phyloP scores from a whole-genome alignment of 2,113 vertebrate genomes.

The Dinomys branickii region DNA sequence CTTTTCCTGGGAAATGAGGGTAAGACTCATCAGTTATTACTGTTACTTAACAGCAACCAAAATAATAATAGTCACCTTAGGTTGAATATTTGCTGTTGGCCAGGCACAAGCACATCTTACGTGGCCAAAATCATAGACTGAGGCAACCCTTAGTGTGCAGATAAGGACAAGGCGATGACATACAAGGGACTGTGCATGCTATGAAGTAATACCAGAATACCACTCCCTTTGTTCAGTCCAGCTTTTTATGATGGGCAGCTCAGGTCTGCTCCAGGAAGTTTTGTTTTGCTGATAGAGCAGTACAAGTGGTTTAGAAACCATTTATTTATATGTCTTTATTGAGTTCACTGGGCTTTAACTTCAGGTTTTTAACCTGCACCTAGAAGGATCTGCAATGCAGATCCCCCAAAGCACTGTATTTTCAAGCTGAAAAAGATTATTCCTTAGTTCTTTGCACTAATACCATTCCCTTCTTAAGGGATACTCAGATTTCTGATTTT shows the following conservation, averaged over 20 bases:
- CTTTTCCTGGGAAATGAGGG: not conserved
- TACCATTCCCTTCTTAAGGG: not conserved
- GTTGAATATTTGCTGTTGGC: not conserved
- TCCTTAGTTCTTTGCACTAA: not conserved
- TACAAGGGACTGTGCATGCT: not conserved
- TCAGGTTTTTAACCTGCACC: not conserved
- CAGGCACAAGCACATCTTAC: not conserved
- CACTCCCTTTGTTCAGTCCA: not conserved
- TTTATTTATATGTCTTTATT: not conserved
- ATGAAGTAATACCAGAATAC: not conserved
- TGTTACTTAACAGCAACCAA: not conserved
- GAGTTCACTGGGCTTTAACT: not conserved
- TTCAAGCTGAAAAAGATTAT: not conserved
- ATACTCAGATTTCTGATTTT: constrained; percentile 10
- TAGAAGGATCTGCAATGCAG: not conserved
- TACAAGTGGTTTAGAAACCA: not conserved
- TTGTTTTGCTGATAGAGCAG: not conserved
- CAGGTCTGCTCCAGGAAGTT: not conserved
- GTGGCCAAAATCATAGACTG: not conserved
- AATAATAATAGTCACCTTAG: not conserved
- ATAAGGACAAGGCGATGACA: not conserved
- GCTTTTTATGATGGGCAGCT: not conserved
- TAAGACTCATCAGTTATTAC: not conserved
- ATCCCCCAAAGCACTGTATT: not conserved
- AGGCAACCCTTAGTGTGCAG: not conserved